Evolutionary conservation across 2,113 vertebrate species (phyloP).

Genomic region (Salvelinus alpinus): DNA sequence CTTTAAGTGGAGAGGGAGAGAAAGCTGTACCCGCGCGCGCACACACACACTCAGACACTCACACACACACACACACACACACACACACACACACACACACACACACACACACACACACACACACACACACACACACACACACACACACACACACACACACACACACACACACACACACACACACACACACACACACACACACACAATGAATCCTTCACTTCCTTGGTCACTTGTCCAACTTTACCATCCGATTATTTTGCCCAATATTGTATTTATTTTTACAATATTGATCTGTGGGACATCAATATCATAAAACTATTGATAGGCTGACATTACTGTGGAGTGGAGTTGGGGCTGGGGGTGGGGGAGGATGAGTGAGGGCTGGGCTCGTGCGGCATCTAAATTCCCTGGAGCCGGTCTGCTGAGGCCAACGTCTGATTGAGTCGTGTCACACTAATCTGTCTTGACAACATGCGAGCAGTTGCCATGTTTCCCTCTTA

Average conservation of each 20-base stretch:
- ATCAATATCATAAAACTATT: neutral
- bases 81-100: neutral
- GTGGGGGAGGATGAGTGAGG: slow-evolving; percentile 45
- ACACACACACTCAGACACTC: neutral
- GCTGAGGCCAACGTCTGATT: slow-evolving; percentile 76
- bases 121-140: too few species aligned
- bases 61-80: neutral
- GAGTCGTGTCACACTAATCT: slow-evolving; percentile 70
- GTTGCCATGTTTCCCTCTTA: slow-evolving; percentile 75
- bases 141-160: neutral
- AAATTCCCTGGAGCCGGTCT: slow-evolving; percentile 76
- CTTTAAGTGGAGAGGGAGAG: slow-evolving; percentile 15
- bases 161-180: neutral
- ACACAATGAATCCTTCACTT: neutral
- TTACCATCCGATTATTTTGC: too few species aligned
- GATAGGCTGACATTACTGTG: neutral
- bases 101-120: neutral
- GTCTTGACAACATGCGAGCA: slow-evolving; percentile 76
- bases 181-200: slow-evolving; percentile 6
- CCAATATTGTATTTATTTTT: too few species aligned
- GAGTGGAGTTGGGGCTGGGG: neutral
- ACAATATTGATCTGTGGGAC: too few species aligned
- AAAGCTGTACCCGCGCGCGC: slow-evolving; percentile 6
- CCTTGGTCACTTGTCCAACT: too few species aligned
- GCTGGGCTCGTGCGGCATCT: slow-evolving; percentile 61